Conservation (phyloP, 2,797 vertebrate species). For the Danionella dracula region DNA sequence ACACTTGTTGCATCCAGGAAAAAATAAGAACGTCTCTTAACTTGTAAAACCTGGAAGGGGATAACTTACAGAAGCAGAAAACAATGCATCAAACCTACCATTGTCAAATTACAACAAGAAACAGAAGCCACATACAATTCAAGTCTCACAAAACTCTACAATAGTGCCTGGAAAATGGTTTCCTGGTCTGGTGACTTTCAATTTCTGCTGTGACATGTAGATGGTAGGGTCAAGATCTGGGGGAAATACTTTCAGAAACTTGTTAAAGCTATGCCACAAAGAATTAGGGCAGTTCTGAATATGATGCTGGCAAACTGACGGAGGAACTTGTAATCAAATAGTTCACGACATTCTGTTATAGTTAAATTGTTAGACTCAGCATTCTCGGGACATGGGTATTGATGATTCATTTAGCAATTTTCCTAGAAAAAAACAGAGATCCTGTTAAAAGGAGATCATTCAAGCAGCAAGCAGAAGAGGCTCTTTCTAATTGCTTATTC, state of each 20-base stretch:
- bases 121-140: too few relatives aligned
- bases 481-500: slow-evolving; percentile 74
- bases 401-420: slow-evolving; percentile 72
- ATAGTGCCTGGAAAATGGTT: background rate
- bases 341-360: slow-evolving; percentile 55
- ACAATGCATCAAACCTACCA: too few relatives aligned
- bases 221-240: background rate
- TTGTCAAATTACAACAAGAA: too few relatives aligned
- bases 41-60: too few relatives aligned
- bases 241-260: too few relatives aligned
- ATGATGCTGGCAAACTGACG: background rate
- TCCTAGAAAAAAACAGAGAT: slow-evolving; percentile 70
- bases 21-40: too few relatives aligned
- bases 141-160: background rate
- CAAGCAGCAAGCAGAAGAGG: slow-evolving; percentile 66
- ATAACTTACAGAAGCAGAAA: too few relatives aligned
- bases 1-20: too few relatives aligned
- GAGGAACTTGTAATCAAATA: background rate
- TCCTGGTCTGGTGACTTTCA: background rate
- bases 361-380: slow-evolving; percentile 52
- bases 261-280: too few relatives aligned
- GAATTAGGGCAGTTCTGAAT: background rate
- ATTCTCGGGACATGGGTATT: slow-evolving; percentile 59
- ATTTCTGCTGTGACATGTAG: background rate
- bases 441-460: slow-evolving; percentile 78